Evolutionary conservation across 2,888 invertebrate species (phyloP), one percentile per base, ranked within the genome.

Genomic region (Oithona nana): DNA sequence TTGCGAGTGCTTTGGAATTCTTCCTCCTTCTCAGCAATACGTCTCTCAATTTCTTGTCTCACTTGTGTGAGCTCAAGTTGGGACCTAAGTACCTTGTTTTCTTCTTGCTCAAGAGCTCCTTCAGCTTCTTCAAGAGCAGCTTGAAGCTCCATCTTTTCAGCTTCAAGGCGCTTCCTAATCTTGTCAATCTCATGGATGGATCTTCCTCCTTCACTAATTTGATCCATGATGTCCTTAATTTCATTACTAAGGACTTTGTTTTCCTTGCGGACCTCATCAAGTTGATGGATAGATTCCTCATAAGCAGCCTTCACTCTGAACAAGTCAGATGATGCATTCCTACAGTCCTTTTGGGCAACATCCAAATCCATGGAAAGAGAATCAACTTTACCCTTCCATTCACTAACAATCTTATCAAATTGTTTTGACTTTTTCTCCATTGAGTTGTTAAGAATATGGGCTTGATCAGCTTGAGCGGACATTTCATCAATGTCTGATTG

Each of bases 391-490:
- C 93, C 86, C 78, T 97, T 95, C 98, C 98, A 99, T 84, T 98
- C 98, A 70, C 90, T 87, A 75, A 98, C 88, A 79, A 95, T 94
- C 80, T 95, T 95, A 82, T 98, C 98, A 81, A 99, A 98, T 69
- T 90, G 90, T 80, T 95, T 94, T 80, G 97, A 95, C 78, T 94
- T 97, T 89, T 98, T 97, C 78, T 98, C 97, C 72, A 95, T 88
- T 68, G 92, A 89, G 73, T 87, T 88, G 75, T 95, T 93, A 73
- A 92, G 86, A 62, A 89, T 85, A 69, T 90, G 89, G 69, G 95
- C 93, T 73, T 95, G 84, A 79, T 97, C 97, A 72, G 94, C 93
- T 78, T 97, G 95, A 73, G 94, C 83, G 77, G 90, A 88, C 72
- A 95, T 81, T 75, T 97, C 97, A 76, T 98, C 97, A 71, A 97